phyloP scores from a whole-genome alignment of 1,140 invertebrate species.

The Ostrea edulis region DNA sequence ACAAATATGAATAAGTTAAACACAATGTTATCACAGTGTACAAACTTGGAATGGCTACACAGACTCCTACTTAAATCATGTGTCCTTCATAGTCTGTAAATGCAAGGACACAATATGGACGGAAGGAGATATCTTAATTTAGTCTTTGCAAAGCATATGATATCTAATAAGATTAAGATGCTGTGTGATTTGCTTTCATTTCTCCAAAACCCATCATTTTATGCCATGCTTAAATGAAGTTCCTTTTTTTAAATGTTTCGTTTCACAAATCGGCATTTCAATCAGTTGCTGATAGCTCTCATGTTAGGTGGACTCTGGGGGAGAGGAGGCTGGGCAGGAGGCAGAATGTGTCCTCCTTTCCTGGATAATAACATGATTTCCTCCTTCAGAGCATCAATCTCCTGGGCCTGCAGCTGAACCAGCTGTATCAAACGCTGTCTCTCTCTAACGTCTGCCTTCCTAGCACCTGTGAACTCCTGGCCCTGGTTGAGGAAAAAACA shows the following conservation, averaged over 20 bases:
- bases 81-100: background rate
- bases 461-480: conserved; percentile 74
- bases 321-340: conserved; percentile 76
- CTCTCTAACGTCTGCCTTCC: conserved; percentile 76
- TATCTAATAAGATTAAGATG: background rate
- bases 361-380: conserved; percentile 78
- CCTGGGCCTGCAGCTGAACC: conserved; percentile 79
- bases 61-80: background rate
- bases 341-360: conserved; percentile 79
- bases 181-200: background rate
- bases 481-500: conserved; percentile 65
- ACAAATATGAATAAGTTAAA: background rate
- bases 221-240: background rate
- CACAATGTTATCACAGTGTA: background rate
- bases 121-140: background rate
- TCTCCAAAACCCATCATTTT: background rate
- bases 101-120: background rate
- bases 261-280: background rate
- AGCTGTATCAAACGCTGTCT: conserved; percentile 77
- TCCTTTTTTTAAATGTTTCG: background rate
- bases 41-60: background rate
- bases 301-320: conserved; percentile 70
- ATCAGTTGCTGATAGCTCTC: conserved; percentile 64
- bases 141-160: background rate
- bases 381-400: conserved; percentile 78